Evolutionary conservation across 2,113 vertebrate genomes (phyloP).

Genomic region (Microcebus jonahi): DNA sequence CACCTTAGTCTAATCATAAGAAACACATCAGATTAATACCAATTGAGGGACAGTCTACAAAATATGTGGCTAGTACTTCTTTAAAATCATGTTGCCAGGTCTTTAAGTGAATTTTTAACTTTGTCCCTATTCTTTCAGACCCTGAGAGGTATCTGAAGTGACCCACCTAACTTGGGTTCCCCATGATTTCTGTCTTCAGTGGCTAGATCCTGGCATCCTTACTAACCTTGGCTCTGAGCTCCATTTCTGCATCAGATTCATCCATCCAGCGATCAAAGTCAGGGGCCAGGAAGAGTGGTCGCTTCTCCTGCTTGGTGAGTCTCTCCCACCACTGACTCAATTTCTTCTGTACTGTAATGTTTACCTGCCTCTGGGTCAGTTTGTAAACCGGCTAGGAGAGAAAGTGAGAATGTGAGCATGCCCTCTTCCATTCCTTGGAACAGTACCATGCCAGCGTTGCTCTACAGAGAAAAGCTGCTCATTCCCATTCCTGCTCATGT

Average conservation of each 20-base stretch:
- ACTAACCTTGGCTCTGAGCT: slow-evolving; percentile 93
- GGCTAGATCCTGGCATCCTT: background rate
- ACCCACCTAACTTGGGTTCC: background rate
- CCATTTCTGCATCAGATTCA: slow-evolving; percentile 97
- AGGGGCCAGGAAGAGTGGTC: slow-evolving; percentile 92
- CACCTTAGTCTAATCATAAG: background rate
- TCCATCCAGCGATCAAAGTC: slow-evolving; percentile 99
- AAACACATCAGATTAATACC: background rate
- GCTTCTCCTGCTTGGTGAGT: slow-evolving; percentile 92
- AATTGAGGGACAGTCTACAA: background rate
- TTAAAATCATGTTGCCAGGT: background rate
- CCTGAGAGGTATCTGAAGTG: background rate
- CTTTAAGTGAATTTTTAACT: background rate
- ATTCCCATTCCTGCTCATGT: background rate
- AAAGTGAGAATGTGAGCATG: slow-evolving; percentile 29
- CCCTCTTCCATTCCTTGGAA: background rate
- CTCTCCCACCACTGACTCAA: slow-evolving; percentile 94
- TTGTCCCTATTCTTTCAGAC: background rate
- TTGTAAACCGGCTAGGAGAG: slow-evolving; percentile 86
- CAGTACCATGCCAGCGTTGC: background rate
- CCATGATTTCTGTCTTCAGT: background rate
- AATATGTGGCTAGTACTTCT: background rate
- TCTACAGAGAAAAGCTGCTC: background rate
- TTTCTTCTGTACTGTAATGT: slow-evolving; percentile 92
- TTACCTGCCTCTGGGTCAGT: slow-evolving; percentile 95